Percentiles rank a stretch among this genome's conserved stretches.
These are phyloP conservation scores for Eupeodes corollae DNA, from an alignment of 1,140 invertebrate species.

Conservation along the genomic window DNA sequence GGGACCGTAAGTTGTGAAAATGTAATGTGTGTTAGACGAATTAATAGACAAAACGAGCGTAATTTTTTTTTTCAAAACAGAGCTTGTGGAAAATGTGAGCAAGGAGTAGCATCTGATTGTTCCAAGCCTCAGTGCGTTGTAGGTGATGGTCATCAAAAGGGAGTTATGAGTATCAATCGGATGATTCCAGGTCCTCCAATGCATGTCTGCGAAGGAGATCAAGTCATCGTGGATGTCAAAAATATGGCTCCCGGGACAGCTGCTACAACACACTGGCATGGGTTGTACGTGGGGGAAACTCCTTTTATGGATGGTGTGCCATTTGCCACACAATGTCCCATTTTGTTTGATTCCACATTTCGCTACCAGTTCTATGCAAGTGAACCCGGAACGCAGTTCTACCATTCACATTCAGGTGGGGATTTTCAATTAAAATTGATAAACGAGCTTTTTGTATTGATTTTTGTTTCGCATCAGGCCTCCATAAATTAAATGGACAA, in stretches of 20 bases:
- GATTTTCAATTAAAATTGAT: not conserved
- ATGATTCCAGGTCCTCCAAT: conserved; percentile 45
- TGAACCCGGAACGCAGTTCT: conserved; percentile 44
- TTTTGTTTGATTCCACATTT: conserved; percentile 39
- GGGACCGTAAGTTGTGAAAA: not conserved
- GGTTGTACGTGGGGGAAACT: conserved; percentile 29
- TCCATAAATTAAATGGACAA: conserved; percentile 32
- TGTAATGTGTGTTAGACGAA: not conserved
- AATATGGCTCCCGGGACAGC: conserved; percentile 38
- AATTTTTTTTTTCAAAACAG: conserved; percentile 3
- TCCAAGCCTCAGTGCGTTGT: conserved; percentile 40
- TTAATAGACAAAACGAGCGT: not conserved
- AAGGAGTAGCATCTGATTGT: conserved; percentile 29
- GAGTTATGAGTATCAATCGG: conserved; percentile 41
- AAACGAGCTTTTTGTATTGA: not conserved
- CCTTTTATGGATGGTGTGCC: conserved; percentile 49
- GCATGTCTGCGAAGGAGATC: conserved; percentile 42
- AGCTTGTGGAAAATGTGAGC: conserved; percentile 16
- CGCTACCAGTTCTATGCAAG: conserved; percentile 38
- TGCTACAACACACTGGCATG: conserved; percentile 39
- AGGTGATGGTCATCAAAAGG: conserved; percentile 40
- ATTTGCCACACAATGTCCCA: conserved; percentile 52
- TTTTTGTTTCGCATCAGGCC: conserved; percentile 11
- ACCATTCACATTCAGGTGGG: conserved; percentile 47
- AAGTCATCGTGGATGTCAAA: conserved; percentile 39